Percentiles rank a stretch among this genome's conserved stretches.
phyloP scores from a whole-genome alignment of 53 echinoderm and acorn worm species.

The Temnopleurus reevesii region DNA sequence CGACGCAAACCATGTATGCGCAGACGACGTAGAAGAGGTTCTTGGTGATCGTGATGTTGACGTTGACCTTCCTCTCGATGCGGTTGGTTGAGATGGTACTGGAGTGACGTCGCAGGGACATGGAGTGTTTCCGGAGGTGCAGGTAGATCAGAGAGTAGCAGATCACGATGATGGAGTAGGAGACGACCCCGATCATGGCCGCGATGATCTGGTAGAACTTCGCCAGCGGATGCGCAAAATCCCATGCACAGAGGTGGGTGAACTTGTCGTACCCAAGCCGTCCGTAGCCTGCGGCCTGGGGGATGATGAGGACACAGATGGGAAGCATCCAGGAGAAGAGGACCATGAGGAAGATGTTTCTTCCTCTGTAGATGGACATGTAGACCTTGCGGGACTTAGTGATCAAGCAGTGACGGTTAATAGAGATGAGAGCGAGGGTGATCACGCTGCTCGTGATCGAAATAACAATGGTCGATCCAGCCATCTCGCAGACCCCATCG shows the following conservation, averaged over 20 bases:
- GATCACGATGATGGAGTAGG: slow-evolving; percentile 59
- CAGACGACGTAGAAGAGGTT: slow-evolving; percentile 83
- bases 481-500: slow-evolving; percentile 62
- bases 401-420: slow-evolving; percentile 73
- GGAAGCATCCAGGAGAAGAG: slow-evolving; percentile 75
- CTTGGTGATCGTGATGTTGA: slow-evolving; percentile 76
- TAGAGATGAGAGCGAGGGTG: slow-evolving; percentile 73
- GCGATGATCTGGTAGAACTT: slow-evolving; percentile 57
- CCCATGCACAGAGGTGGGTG: slow-evolving; percentile 60
- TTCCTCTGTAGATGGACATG: slow-evolving; percentile 54
- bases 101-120: slow-evolving; percentile 49
- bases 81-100: slow-evolving; percentile 54
- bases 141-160: slow-evolving; percentile 72
- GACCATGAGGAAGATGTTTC: slow-evolving; percentile 60
- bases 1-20: slow-evolving; percentile 73
- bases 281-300: slow-evolving; percentile 63
- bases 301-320: slow-evolving; percentile 51
- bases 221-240: slow-evolving; percentile 33
- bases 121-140: slow-evolving; percentile 66
- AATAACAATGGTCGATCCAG: slow-evolving; percentile 64
- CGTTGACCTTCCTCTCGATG: slow-evolving; percentile 46
- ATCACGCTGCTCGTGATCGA: slow-evolving; percentile 72
- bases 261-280: slow-evolving; percentile 80
- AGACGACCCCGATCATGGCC: slow-evolving; percentile 30
- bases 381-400: slow-evolving; percentile 63